A percentile compares a stretch with the other conserved stretches of the same genome.
phyloP scores from a whole-genome alignment of 2,888 invertebrate genomes.

The Conus canariensis region DNA sequence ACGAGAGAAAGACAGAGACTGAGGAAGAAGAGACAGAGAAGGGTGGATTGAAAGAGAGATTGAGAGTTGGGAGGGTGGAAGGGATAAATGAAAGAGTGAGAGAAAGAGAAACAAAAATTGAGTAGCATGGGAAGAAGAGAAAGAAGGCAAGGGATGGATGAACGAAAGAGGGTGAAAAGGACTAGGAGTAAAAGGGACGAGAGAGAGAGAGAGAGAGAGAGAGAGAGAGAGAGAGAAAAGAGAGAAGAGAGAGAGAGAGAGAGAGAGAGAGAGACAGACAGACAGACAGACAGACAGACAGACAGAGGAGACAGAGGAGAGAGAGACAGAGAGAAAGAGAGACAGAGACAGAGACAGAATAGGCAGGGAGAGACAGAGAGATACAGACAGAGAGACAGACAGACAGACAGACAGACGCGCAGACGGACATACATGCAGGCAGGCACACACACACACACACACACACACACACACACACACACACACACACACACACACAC shows the following conservation, averaged over 20 bases:
- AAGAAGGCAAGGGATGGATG: neutral
- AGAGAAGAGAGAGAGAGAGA: neutral
- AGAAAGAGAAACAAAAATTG: neutral
- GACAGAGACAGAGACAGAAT: neutral
- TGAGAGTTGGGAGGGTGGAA: neutral
- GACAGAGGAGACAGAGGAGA: neutral
- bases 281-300: neutral
- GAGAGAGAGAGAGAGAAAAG: neutral
- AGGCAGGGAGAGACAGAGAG: neutral
- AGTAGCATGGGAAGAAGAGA: neutral
- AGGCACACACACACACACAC: slow-evolving; percentile 1
- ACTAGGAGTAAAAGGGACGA: neutral
- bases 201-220: neutral
- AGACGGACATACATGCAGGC: neutral
- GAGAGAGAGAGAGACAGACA: neutral
- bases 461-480: neutral
- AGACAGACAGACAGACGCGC: neutral
- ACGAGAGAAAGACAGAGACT: neutral
- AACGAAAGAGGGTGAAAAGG: neutral
- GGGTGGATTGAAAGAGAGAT: neutral
- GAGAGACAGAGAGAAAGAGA: neutral
- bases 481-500: neutral
- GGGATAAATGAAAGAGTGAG: neutral
- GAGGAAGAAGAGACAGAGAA: neutral
- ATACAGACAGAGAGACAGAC: neutral